A percentile compares a stretch with the other conserved stretches of the same genome.
These are phyloP conservation scores for Scelioninae gen. 1 DNA, from an alignment of 2,888 invertebrate species.

Conservation along the genomic window DNA sequence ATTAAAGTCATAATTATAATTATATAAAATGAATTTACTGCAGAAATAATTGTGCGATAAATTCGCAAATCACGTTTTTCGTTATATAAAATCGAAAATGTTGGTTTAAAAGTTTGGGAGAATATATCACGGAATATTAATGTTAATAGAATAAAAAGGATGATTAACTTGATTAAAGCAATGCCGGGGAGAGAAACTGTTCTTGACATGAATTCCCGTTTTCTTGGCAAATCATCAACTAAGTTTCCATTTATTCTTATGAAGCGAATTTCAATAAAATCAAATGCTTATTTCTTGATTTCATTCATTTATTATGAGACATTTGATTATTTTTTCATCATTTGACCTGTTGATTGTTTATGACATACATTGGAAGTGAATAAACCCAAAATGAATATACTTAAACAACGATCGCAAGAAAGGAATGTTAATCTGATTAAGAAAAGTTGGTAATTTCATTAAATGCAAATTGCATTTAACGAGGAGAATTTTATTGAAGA, in stretches of 20 bases:
- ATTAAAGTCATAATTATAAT: too few species aligned
- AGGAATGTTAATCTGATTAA: not conserved
- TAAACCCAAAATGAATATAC: not conserved
- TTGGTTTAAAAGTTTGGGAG: not conserved
- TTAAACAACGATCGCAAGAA: not conserved
- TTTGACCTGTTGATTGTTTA: not conserved
- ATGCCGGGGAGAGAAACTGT: conserved; percentile 15
- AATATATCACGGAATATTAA: conserved; percentile 1
- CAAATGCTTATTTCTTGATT: conserved; percentile 22
- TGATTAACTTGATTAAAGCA: conserved; percentile 28
- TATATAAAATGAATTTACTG: too few species aligned
- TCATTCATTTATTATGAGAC: not conserved
- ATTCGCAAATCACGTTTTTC: too few species aligned
- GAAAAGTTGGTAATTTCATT: not conserved
- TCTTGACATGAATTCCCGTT: conserved; percentile 17
- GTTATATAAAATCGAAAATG: not conserved
- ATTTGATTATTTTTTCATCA: conserved; percentile 4
- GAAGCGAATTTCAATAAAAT: conserved; percentile 41
- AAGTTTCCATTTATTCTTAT: conserved; percentile 22
- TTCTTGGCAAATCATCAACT: conserved; percentile 41
- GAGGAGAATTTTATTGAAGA: too few species aligned
- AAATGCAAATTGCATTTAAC: not conserved
- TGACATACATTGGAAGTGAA: not conserved
- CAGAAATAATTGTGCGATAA: too few species aligned
- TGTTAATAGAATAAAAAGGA: conserved; percentile 12